Evolutionary conservation across 2,113 vertebrate species (phyloP), one percentile per base, ranked within the genome.

Genomic region (Burhinus oedicnemus): DNA sequence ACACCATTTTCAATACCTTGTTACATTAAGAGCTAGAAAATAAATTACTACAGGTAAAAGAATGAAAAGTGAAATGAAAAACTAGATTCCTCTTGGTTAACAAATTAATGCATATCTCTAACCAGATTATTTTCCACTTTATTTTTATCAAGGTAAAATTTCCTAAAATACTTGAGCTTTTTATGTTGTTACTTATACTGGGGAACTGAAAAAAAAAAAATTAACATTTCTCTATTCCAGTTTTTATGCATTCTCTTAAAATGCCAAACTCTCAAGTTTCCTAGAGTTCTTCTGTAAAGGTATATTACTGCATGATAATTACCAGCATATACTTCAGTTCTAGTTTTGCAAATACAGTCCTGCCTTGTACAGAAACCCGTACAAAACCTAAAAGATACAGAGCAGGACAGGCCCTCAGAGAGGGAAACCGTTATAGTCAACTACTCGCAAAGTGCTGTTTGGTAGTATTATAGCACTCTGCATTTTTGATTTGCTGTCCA

Each of bases 381-480:
- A 71, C 19, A 87, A 78, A 54, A 57, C 21, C 15, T 42, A 19
- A 40, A 55, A 64, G 11, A 38, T 15, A 36, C 27, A 23, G 42
- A 47, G 49, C 1, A 58, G 26, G 52, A 22, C 7, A 26, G 45
- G 40, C 36, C 40, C 7, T 70, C 38, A 8, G 20, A 57, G 38
- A 76, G 18, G 38, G 68, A 57, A 74, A 17, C 25, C 40, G 4
- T 22, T 36, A 5, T 2, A 30, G 19, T 6, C 11, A 3, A 8
- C 32, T 49, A 5, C 18, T 71, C 2, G 0, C 49, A 26, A 62
- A 60, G 10, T 6, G 38, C 49, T 49, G n/a, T 25, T 68, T 27
- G 11, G 7, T 32, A 30, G 19, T 34, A 1, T 19, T 62, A 5
- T 0, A 45, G n/a, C 29, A 32, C 47, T 54, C 30, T 6, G 34